phyloP scores from a whole-genome alignment of 2,797 vertebrate genomes.

The Smutsia gigantea region DNA sequence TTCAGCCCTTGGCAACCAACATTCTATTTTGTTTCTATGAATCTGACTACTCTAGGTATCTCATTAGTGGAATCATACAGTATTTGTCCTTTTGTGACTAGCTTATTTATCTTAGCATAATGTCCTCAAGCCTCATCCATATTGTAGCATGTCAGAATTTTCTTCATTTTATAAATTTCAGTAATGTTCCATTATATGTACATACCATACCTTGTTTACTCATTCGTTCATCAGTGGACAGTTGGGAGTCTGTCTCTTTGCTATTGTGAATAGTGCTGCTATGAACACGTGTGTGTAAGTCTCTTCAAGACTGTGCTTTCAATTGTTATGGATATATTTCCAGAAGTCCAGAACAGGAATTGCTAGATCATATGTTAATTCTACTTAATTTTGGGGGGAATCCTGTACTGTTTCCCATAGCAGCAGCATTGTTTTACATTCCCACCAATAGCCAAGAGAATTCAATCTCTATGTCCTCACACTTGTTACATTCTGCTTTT shows the following conservation, averaged over 20 bases:
- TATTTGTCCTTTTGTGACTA: background rate
- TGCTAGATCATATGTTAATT: background rate
- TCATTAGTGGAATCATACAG: background rate
- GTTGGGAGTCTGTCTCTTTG: background rate
- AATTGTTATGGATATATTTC: background rate
- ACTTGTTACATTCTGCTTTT: background rate
- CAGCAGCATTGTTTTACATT: background rate
- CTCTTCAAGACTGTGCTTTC: background rate
- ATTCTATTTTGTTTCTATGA: background rate
- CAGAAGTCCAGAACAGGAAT: background rate
- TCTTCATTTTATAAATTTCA: background rate
- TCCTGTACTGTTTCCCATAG: background rate
- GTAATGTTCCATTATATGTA: background rate
- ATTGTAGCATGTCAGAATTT: background rate
- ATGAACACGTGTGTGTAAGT: background rate
- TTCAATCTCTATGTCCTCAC: background rate
- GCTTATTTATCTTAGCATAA: constrained; percentile 1
- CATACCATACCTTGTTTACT: background rate
- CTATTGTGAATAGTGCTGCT: background rate
- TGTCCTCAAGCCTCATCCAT: background rate
- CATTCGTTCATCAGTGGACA: background rate
- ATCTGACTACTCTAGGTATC: background rate
- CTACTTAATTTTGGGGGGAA: background rate
- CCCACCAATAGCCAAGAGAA: background rate
- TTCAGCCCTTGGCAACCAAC: background rate